Percentiles rank a stretch among this genome's conserved stretches.
Evolutionary conservation across 2,797 vertebrate genomes (phyloP).

Genomic region (Coranthus polyacanthus): DNA sequence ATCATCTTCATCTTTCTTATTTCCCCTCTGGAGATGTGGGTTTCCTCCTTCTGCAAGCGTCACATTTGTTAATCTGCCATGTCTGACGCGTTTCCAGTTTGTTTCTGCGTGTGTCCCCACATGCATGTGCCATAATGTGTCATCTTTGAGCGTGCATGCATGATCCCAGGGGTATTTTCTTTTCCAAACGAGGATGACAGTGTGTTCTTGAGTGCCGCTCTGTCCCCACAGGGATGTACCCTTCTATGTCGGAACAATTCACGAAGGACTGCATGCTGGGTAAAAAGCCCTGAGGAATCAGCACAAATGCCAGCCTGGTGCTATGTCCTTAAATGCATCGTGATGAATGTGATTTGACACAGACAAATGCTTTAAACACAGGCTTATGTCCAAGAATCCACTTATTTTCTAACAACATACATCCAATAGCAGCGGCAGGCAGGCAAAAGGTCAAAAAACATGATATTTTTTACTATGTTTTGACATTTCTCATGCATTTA

Average conservation of each 20-base stretch:
- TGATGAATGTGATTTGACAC: conserved; percentile 60
- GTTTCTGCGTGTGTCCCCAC: not conserved
- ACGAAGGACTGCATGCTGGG: conserved; percentile 43
- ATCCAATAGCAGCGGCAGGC: not conserved
- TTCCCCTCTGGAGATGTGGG: not conserved
- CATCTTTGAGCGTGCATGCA: conserved; percentile 19
- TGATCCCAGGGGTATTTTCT: conserved; percentile 9
- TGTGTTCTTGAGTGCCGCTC: conserved; percentile 25
- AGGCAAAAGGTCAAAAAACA: conserved; percentile 25
- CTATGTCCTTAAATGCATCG: conserved; percentile 53
- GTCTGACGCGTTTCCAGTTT: not conserved
- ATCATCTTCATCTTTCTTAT: not conserved
- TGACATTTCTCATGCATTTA: conserved; percentile 22
- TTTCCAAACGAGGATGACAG: conserved; percentile 34
- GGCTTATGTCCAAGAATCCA: not conserved
- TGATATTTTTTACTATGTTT: conserved; percentile 17
- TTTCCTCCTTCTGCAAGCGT: conserved; percentile 22
- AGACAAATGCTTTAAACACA: conserved; percentile 10
- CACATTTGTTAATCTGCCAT: conserved; percentile 23
- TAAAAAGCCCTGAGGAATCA: conserved; percentile 51
- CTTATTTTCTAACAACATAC: not conserved
- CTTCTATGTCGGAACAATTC: conserved; percentile 53
- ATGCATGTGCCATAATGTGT: conserved; percentile 19
- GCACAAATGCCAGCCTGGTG: conserved; percentile 64
- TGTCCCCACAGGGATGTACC: conserved; percentile 65